Evolutionary conservation across 2,113 vertebrate genomes (phyloP).

Genomic region (Nycticryphes semicollaris): DNA sequence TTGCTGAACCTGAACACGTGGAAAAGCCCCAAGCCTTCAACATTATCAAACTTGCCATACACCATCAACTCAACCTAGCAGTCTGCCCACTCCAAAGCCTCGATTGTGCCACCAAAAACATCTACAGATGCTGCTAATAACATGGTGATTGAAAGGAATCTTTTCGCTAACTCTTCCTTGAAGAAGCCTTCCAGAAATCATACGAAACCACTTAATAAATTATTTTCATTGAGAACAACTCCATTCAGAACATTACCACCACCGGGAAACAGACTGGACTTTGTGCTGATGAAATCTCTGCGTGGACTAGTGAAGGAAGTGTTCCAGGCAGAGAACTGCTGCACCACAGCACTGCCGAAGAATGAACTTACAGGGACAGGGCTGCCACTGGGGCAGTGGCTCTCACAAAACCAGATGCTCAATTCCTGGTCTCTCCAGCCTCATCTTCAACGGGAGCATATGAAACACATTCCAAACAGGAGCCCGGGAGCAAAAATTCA

Average conservation of each 20-base stretch:
- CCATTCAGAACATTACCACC: not conserved
- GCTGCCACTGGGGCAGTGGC: not conserved
- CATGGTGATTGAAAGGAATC: not conserved
- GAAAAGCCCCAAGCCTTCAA: not conserved
- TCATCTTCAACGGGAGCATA: not conserved
- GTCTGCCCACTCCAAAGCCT: not conserved
- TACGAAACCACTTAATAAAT: not conserved
- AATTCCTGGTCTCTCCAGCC: not conserved
- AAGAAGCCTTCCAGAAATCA: not conserved
- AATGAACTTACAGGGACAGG: not conserved
- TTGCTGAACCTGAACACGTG: not conserved
- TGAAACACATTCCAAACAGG: not conserved
- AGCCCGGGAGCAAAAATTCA: accelerated
- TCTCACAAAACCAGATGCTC: not conserved
- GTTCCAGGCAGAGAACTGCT: not conserved
- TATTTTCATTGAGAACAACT: not conserved
- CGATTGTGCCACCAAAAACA: not conserved
- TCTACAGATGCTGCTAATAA: not conserved
- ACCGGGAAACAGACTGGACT: not conserved
- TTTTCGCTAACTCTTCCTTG: not conserved
- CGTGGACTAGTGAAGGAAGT: accelerated
- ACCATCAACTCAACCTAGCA: not conserved
- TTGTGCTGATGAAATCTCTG: not conserved
- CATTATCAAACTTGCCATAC: not conserved
- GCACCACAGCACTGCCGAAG: not conserved